phyloP scores from a whole-genome alignment of 2,888 invertebrate species.

The Ophion ellenae region DNA sequence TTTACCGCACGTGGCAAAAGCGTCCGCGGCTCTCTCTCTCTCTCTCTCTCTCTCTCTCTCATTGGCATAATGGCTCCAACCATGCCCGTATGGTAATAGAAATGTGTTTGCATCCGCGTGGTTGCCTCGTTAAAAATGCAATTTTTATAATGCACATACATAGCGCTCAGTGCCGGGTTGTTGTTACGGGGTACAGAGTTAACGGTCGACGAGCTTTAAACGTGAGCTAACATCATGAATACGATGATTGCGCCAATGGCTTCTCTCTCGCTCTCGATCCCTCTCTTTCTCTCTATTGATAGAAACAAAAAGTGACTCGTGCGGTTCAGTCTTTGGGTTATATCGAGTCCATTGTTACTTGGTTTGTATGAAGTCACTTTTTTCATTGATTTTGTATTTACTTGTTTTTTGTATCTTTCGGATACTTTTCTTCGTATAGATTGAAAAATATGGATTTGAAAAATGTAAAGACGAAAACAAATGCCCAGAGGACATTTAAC shows the following conservation, averaged over 20 bases:
- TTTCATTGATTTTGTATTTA: no score
- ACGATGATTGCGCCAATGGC: slow-evolving; percentile 27
- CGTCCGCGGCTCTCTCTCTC: not conserved
- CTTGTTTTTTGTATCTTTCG: no score
- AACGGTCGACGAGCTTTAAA: slow-evolving; percentile 36
- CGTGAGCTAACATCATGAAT: slow-evolving; percentile 49
- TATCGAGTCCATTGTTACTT: no score
- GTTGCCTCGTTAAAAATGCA: slow-evolving; percentile 54
- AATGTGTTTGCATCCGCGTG: slow-evolving; percentile 48
- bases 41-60: no score
- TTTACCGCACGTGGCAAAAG: slow-evolving; percentile 42
- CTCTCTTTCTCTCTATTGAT: no score
- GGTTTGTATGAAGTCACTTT: no score
- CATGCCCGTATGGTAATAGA: slow-evolving; percentile 50
- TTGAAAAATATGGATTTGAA: no score
- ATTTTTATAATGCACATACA: slow-evolving; percentile 53
- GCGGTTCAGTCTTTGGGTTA: no score
- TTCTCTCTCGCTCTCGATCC: not conserved
- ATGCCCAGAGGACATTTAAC: no score
- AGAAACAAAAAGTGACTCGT: no score
- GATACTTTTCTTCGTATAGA: no score
- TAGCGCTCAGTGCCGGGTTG: slow-evolving; percentile 26
- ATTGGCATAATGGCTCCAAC: slow-evolving; percentile 44
- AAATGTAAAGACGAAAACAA: no score
- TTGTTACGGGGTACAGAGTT: slow-evolving; percentile 44